These are phyloP conservation scores for Chorisops tibialis DNA, from an alignment of 2,888 invertebrate genomes.

Conservation along the genomic window DNA sequence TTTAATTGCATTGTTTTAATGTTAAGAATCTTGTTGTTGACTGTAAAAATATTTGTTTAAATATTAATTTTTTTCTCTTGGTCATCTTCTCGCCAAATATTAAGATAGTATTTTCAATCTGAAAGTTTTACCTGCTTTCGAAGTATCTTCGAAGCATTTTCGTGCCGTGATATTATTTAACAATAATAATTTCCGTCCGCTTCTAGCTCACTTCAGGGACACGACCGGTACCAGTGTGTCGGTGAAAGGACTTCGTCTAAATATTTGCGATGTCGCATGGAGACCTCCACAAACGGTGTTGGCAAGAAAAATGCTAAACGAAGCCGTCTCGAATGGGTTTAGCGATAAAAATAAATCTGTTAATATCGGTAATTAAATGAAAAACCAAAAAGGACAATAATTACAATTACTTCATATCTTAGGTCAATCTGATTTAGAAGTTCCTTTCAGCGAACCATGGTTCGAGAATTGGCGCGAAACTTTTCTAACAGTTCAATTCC, in stretches of 20 bases:
- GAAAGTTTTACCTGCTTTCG: too few species aligned
- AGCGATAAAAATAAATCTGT: slow-evolving; percentile 58
- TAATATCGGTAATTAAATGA: slow-evolving; percentile 57
- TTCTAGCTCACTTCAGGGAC: slow-evolving; percentile 81
- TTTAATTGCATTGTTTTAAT: too few species aligned
- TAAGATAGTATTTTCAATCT: too few species aligned
- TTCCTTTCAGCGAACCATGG: slow-evolving; percentile 84
- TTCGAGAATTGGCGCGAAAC: slow-evolving; percentile 93
- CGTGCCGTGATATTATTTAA: too few species aligned
- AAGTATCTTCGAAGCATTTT: too few species aligned
- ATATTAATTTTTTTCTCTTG: too few species aligned
- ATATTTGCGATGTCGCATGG: slow-evolving; percentile 76
- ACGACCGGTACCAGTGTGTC: slow-evolving; percentile 70
- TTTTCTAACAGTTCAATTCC: slow-evolving; percentile 82
- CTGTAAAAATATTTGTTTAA: too few species aligned
- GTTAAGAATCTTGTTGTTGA: too few species aligned
- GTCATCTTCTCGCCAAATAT: too few species aligned
- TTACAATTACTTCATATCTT: slow-evolving; percentile 32
- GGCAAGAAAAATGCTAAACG: slow-evolving; percentile 80
- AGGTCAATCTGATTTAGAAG: slow-evolving; percentile 61
- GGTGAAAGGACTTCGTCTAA: slow-evolving; percentile 73
- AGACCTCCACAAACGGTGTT: slow-evolving; percentile 77
- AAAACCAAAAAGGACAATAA: slow-evolving; percentile 19
- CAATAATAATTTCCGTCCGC: too few species aligned
- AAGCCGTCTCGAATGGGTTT: slow-evolving; percentile 66